These are phyloP conservation scores for Hirudo medicinalis DNA, from an alignment of 1,140 invertebrate genomes.

Conservation along the genomic window DNA sequence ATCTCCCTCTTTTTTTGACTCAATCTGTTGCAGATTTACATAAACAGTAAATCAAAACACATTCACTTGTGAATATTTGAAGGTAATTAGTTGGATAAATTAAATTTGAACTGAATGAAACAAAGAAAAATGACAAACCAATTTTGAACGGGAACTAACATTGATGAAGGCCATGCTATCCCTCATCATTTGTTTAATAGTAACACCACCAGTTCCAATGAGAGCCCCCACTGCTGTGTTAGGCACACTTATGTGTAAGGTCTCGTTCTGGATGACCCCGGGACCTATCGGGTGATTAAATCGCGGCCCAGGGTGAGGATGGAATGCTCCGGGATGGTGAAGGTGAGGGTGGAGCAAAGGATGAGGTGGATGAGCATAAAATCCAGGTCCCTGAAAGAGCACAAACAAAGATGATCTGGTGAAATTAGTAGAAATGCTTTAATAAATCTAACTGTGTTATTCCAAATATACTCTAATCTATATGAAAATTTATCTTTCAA, in stretches of 20 bases:
- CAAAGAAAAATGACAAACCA: conserved; percentile 7
- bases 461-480: no score
- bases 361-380: neutral
- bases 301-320: neutral
- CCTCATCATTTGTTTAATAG: conserved; percentile 90
- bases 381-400: neutral
- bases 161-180: conserved; percentile 79
- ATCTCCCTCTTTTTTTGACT: conserved; percentile 50
- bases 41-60: neutral
- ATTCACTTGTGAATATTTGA: neutral
- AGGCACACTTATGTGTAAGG: conserved; percentile 66
- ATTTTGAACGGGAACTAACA: conserved; percentile 15
- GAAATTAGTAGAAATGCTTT: no score
- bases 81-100: neutral
- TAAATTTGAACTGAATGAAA: neutral
- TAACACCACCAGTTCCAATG: conserved; percentile 87
- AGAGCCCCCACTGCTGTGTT: conserved; percentile 92
- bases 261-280: neutral
- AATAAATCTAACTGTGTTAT: no score
- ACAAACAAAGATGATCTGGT: no score
- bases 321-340: neutral
- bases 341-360: neutral
- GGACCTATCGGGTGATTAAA: neutral
- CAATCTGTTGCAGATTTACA: conserved; percentile 47
- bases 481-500: no score